Evolutionary conservation across 2,113 vertebrate genomes (phyloP), one percentile per base, ranked within the genome.

Genomic region (Aviceda subcristata): DNA sequence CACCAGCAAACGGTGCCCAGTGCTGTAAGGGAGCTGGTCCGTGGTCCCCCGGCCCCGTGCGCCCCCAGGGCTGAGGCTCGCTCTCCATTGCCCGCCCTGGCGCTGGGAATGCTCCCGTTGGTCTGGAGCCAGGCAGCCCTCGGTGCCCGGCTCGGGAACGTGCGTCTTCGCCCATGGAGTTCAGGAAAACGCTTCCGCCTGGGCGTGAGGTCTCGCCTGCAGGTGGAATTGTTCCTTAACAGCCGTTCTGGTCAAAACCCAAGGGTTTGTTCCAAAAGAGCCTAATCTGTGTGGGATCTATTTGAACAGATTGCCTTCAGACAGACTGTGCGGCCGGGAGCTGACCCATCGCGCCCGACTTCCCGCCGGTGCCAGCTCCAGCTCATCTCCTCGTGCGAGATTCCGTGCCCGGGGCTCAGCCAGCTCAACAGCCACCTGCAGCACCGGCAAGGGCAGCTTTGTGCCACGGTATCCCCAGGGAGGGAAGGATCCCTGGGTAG

Each of bases 291-390:
- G 14, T 39, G 27, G 55, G 55, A 50, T 56, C 48, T 56, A 3
- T 34, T 22, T 79, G 48, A 32, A n/a, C 32, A 51, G 48, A 23
- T 23, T 23, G 46, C 29, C 75, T 55, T 57, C 1, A 9, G 56
- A 45, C 34, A 63, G 56, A 27, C 36, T 71, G 62, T 45, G 36
- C 63, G 30, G 39, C 12, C 63, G 55, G 63, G 30, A 81, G 17
- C 12, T 62, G 71, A 38, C 53, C 53, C 4, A 2, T 10, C 2
- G 0, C 55, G 62, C 50, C 62, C 0, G 0, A 22, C 29, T 45
- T 67, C 55, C n/a, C 1, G 0, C 7, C 3, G 0, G 5, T 36
- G 43, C n/a, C 68, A 57, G 13, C 55, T n/a, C 32, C 53, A 34
- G 32, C 41, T 68, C 63, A 53, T 19, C 19, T 57, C 50, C 75